phyloP scores from a whole-genome alignment of 2,797 vertebrate genomes.

The Thaleichthys pacificus region DNA sequence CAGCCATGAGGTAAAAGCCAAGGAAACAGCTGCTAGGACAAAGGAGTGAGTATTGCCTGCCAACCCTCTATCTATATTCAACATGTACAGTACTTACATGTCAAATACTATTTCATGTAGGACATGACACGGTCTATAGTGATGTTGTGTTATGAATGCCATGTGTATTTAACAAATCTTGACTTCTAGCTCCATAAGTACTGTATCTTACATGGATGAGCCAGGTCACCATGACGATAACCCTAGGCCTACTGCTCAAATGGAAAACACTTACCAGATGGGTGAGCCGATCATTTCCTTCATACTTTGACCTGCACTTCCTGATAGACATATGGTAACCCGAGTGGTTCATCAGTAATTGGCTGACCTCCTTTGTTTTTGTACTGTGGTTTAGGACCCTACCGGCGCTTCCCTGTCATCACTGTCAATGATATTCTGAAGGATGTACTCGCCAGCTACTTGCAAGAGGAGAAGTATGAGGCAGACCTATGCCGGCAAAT shows the following conservation, averaged over 20 bases:
- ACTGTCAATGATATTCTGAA: constrained; percentile 80
- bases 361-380: background rate
- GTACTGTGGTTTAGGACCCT: constrained; percentile 70
- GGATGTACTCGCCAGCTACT: constrained; percentile 80
- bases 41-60: constrained; percentile 76
- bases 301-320: background rate
- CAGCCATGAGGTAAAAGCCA: constrained; percentile 68
- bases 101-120: background rate
- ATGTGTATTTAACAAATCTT: background rate
- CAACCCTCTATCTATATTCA: background rate
- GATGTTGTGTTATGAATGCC: background rate
- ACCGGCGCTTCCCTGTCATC: constrained; percentile 72
- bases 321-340: background rate
- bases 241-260: constrained; percentile 51
- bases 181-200: constrained; percentile 73
- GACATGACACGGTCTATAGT: no score
- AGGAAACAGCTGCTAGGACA: constrained; percentile 60
- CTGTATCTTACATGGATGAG: constrained; percentile 77
- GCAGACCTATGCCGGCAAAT: constrained; percentile 81
- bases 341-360: background rate
- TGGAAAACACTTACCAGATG: constrained; percentile 84
- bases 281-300: constrained; percentile 55
- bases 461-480: constrained; percentile 85
- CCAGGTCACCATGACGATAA: constrained; percentile 74
- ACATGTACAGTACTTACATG: background rate